phyloP scores from a whole-genome alignment of 2,113 vertebrate species.

The Rhea americana region DNA sequence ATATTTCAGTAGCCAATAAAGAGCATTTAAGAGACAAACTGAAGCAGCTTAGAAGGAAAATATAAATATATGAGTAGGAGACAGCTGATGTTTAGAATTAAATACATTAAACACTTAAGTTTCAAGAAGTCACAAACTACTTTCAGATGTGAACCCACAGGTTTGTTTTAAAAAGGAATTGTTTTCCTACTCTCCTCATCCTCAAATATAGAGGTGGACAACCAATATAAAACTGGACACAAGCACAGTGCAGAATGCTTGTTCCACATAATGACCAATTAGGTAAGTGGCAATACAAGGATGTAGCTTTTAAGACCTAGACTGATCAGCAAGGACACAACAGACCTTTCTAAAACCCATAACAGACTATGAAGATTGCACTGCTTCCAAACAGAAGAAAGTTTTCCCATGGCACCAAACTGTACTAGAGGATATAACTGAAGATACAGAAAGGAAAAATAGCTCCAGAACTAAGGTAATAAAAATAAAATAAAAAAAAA shows the following conservation, averaged over 20 bases:
- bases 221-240: not conserved
- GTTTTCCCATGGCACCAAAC: not conserved
- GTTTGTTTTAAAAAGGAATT: not conserved
- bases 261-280: not conserved
- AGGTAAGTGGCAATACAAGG: not conserved
- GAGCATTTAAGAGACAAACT: not conserved
- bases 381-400: not conserved
- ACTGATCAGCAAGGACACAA: not conserved
- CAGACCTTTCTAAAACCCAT: not conserved
- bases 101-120: not conserved
- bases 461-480: not conserved
- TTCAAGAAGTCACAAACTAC: not conserved
- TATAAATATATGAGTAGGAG: not conserved
- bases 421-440: not conserved
- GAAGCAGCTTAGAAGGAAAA: not conserved
- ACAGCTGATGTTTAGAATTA: not conserved
- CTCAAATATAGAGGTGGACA: not conserved
- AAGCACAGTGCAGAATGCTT: not conserved
- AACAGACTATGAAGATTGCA: not conserved
- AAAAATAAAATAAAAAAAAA: not conserved
- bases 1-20: slow-evolving; percentile 33
- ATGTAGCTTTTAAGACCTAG: not conserved
- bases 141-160: not conserved
- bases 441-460: not conserved
- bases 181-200: not conserved